Base-by-base conservation (phyloP, 2,113 vertebrate species). In the Merops nubicus region DNA sequence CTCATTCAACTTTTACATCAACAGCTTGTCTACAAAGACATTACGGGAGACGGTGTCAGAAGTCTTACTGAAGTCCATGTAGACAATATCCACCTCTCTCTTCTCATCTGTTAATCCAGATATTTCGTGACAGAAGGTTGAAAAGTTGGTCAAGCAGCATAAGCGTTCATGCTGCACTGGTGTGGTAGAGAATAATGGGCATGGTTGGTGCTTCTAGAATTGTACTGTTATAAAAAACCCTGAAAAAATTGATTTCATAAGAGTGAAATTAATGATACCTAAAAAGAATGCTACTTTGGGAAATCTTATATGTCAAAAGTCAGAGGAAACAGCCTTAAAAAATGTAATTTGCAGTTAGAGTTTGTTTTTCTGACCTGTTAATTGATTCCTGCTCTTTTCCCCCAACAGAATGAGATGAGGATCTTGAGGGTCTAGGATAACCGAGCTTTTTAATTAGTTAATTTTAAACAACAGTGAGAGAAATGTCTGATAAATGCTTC, bases 21-120 rank as follows among this genome's bases (percentile, higher is more conserved):
- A 38, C 29, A 67, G 7, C 18, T 70, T 70, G 23, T 57, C 5
- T 62, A 18, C 20, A 57, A 63, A 14, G 15, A n/a, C 53, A 12
- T 74, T 26, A 20, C 1, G 5, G 12, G 31, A 68, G 16, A 70
- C 2, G 23, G 6, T 16, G 14, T 29, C 8, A 68, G 68, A 74
- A 72, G 18, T 6, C 13, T 43, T 59, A 34, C 21, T 36, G 23
- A 89, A 89, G 50, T 28, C 17, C 14, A 18, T 14, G 9, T 14
- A 53, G 42, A 53, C 26, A 34, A 57, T 42, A 62, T 33, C 5
- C 16, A 42, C 15, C 10, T 0, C 10, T 33, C 11, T 51, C 15
- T 26, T 5, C 14, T 45, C 0, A 0, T 51, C 31, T 67, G 6
- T 42, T 5, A 56, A 70, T 15, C 15, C 5, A 1, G 9, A 18